Evolutionary conservation across 37 sponge, comb jelly and placozoan species (phyloP), one percentile per base, ranked within the genome.

Genomic region (Petrosia ficiformis): DNA sequence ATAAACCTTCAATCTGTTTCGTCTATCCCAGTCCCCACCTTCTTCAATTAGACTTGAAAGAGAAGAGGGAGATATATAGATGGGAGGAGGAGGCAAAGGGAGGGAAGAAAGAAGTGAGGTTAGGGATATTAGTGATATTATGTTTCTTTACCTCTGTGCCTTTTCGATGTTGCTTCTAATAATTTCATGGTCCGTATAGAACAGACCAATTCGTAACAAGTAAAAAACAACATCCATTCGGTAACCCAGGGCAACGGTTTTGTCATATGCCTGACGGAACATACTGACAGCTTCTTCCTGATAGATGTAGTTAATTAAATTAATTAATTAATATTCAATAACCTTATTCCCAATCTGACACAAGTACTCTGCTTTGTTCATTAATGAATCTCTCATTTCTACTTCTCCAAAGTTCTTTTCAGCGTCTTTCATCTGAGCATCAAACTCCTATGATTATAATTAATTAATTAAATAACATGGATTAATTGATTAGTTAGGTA

Each of bases 21-120:
- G 85, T 21, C 99, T 71, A 57, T 98, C 99, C 99, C 99, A 98
- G 68, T 98, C 99, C 32, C 99, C 99, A 16, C 99, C 99, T 65
- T 95, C 94, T 57, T 98, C 99, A 42, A 98, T 80, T 67, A 98
- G 74, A 75, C 97, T 97, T 72, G 28, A 70, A 30, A 39, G 35
- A 19, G 39, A 30, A 41, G 70, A 33, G 70, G 38, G 70, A 39
- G 70, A 22, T 11, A 64, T 25, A 64, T 25, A 8, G 14, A n/a
- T 25, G 28, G 16, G 16, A 16, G 16, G 54, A 48, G 16, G 16
- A 48, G 54, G 16, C 16, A 48, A 48, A 48, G 14, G 10, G 54
- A 48, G 16, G n/a, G n/a, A n/a, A n/a, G n/a, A n/a, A n/a, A n/a
- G n/a, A n/a, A n/a, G n/a, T n/a, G n/a, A n/a, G n/a, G n/a, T n/a